Base-by-base conservation (phyloP, 2,113 vertebrate genomes). In the Peromyscus leucopus region DNA sequence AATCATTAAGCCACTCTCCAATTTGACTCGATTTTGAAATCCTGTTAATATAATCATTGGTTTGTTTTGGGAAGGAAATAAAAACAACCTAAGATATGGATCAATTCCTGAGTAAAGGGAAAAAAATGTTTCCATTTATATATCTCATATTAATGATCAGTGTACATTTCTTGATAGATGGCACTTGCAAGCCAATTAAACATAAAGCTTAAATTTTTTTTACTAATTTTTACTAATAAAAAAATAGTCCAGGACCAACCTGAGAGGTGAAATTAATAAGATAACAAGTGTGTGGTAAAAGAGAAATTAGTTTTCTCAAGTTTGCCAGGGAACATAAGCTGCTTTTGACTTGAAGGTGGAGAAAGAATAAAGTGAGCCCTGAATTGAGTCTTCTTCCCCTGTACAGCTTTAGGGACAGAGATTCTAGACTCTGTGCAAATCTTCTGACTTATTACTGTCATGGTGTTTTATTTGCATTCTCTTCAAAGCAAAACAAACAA, bases 401-500 rank as follows among this genome's bases (percentile, higher is more conserved):
- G 6, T 22, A 83, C 46, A 93, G 55, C 12, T 75, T 71, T 90
- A 92, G 11, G 7, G 93, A 96, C 86, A 92, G 96, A 96, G 72
- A 84, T 0, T 88, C 6, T 33, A 39, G 33, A 33, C 86, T 84
- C 36, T 86, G 78, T 91, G 10, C 94, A 98, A 98, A 98, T 95
- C 93, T 94, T 97, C 59, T 89, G 86, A 97, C 89, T 97, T 96
- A 75, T 31, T 11, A 72, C 91, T 96, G 24, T 51, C 51, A 87
- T 93, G 1, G 67, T 76, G 75, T 69, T 95, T 93, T 63, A 7
- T 94, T 98, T 98, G 96, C 98, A 97, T 97, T 98, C 97, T 94
- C 95, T 61, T 98, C 85, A 97, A 92, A 97, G 96, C 67, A 98
- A 97, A 97, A 96, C 65, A 97, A n/a, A 42, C 42, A 26, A 98